Evolutionary conservation across 2,888 invertebrate species (phyloP).

Genomic region (Cremastobaeus sp.): DNA sequence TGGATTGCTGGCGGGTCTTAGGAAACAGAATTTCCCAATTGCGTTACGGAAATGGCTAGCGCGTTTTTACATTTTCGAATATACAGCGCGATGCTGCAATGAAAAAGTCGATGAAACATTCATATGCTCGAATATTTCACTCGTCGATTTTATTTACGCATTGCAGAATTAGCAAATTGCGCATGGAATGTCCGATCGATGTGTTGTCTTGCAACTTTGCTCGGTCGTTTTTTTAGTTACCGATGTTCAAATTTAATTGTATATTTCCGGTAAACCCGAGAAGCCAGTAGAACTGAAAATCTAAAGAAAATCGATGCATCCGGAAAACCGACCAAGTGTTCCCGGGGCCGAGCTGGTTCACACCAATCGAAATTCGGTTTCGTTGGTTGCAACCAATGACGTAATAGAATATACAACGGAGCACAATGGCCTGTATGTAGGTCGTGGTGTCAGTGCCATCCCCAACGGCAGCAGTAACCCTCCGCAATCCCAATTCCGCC

Average conservation of each 20-base stretch:
- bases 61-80: constrained; percentile 20
- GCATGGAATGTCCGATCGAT: not conserved
- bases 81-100: constrained; percentile 10
- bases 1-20: not conserved
- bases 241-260: constrained; percentile 21
- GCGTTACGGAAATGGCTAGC: constrained; percentile 18
- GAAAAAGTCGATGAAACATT: constrained; percentile 17
- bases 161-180: not conserved
- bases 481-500: constrained; percentile 63
- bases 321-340: constrained; percentile 28
- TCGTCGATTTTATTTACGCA: constrained; percentile 6
- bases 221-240: not conserved
- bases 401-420: constrained; percentile 70
- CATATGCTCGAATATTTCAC: constrained; percentile 1
- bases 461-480: constrained; percentile 54
- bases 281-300: constrained; percentile 25
- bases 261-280: not conserved
- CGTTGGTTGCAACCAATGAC: constrained; percentile 68
- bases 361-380: constrained; percentile 59
- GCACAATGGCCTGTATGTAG: constrained; percentile 75
- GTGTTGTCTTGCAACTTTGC: not conserved
- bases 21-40: constrained; percentile 36
- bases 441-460: constrained; percentile 73
- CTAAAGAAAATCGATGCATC: constrained; percentile 31
- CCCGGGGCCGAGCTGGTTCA: constrained; percentile 27